These are phyloP conservation scores for Telmatherina bonti DNA, from an alignment of 2,797 vertebrate species.

Conservation along the genomic window DNA sequence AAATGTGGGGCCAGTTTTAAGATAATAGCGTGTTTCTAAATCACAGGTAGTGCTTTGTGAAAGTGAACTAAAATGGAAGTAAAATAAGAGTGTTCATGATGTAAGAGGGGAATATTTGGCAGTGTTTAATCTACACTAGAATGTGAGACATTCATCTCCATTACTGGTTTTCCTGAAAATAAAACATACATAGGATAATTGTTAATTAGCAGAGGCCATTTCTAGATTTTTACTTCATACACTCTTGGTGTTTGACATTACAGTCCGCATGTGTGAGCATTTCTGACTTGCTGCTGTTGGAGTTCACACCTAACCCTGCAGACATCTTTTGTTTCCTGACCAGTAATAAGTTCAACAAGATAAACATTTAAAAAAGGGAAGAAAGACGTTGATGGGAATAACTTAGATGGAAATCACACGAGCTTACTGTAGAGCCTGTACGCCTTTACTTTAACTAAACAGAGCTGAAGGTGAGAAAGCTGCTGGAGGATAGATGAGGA, in stretches of 20 bases:
- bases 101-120: conserved; percentile 65
- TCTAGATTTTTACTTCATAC: conserved; percentile 33
- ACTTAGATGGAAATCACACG: conserved; percentile 64
- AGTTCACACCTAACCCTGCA: conserved; percentile 49
- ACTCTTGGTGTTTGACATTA: conserved; percentile 30
- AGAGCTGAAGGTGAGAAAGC: conserved; percentile 77
- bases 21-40: conserved; percentile 54
- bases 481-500: conserved; percentile 70
- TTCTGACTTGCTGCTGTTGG: conserved; percentile 45
- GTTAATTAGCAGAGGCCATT: conserved; percentile 42
- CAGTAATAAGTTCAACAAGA: conserved; percentile 68
- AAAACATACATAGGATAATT: conserved; percentile 60
- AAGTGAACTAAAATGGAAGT: conserved; percentile 67
- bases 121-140: conserved; percentile 67
- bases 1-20: too few species aligned
- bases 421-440: conserved; percentile 52
- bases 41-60: conserved; percentile 71
- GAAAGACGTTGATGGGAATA: conserved; percentile 63
- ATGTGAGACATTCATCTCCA: conserved; percentile 70
- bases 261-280: conserved; percentile 19
- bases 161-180: conserved; percentile 53
- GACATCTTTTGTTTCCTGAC: conserved; percentile 55
- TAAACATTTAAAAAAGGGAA: conserved; percentile 49
- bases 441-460: conserved; percentile 77
- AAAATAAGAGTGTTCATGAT: conserved; percentile 42